A percentile compares a stretch with the other conserved stretches of the same genome.
Evolutionary conservation across 2,113 vertebrate species (phyloP).

Genomic region (Boleophthalmus pectinirostris): DNA sequence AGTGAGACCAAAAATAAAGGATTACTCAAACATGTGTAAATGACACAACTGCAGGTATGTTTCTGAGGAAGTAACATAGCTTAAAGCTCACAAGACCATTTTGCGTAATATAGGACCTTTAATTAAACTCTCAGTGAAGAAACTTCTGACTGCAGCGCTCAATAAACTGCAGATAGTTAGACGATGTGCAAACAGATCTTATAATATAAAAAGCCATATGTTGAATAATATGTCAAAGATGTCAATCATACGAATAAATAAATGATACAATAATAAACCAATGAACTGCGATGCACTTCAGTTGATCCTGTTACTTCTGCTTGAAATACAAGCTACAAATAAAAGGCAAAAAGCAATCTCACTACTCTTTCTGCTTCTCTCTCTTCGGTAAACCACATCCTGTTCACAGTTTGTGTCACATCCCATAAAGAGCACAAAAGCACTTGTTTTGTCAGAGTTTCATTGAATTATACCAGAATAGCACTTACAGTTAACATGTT

Average conservation of each 20-base stretch:
- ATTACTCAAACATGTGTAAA: too few relatives aligned
- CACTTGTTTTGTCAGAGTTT: constrained; percentile 49
- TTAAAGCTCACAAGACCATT: too few relatives aligned
- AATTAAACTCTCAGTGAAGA: not conserved
- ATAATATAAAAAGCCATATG: not conserved
- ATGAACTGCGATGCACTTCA: not conserved
- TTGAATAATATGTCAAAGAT: not conserved
- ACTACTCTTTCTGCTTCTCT: constrained; percentile 33
- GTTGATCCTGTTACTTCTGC: constrained; percentile 2
- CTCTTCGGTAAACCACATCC: constrained; percentile 79
- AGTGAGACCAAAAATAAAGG: too few relatives aligned
- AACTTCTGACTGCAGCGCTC: too few relatives aligned
- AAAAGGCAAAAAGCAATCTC: constrained; percentile 39
- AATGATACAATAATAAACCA: not conserved
- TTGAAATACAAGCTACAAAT: constrained; percentile 23
- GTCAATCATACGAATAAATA: not conserved
- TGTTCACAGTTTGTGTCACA: constrained; percentile 62
- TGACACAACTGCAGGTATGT: too few relatives aligned
- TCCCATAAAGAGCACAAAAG: constrained; percentile 51
- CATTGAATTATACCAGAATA: constrained; percentile 5
- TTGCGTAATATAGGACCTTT: not conserved
- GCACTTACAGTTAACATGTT: not conserved
- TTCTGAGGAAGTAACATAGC: too few relatives aligned
- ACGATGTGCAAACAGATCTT: not conserved
- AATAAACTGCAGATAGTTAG: not conserved